Base-by-base conservation (phyloP, 2,113 vertebrate species). In the Noctilio leporinus region DNA sequence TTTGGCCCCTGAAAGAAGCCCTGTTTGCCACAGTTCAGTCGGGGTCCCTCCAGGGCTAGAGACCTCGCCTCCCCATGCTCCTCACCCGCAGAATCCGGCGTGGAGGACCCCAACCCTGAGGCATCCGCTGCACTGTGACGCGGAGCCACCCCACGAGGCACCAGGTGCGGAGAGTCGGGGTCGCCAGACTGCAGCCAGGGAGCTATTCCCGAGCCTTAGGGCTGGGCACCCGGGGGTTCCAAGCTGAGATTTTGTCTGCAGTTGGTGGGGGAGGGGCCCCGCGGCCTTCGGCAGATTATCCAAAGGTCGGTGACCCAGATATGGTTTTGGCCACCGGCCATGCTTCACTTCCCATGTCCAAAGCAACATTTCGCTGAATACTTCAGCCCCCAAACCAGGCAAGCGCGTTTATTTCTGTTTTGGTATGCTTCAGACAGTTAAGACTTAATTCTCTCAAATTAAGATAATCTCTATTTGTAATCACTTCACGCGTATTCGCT, bases 241-340 rank as follows among this genome's bases (percentile, higher is more conserved):
- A 11, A 35, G 47, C 51, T 30, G 85, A 80, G 47, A 55, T 4
- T n/a, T 28, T 28, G n/a, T 30, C 67, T n/a, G 78, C 49, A 5
- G 24, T 38, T 26, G 17, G 26, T 28, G 19, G n/a, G 35, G 72
- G 35, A 70, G 16, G 69, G 73, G 17, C 49, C 49, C 35, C 3
- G 2, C 15, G 75, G 62, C 85, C 76, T 70, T 84, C 82, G 22
- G 55, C 77, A 75, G 86, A 89, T 93, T 95, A 77, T 77, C 57
- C 85, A 53, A 30, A 95, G 82, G 67, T 95, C 73, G 0, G 40
- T 35, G 92, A 72, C 92, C 86, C 81, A 90, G 59, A 92, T 80
- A 59, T 4, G 38, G 82, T 49, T 91, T 69, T 57, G 84, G 53
- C 59, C 85, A 7, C 7, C 0, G 47, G 49, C 93, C 93, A n/a